Base-by-base conservation (phyloP, 2,888 invertebrate species). In the Cephus sareptanus region DNA sequence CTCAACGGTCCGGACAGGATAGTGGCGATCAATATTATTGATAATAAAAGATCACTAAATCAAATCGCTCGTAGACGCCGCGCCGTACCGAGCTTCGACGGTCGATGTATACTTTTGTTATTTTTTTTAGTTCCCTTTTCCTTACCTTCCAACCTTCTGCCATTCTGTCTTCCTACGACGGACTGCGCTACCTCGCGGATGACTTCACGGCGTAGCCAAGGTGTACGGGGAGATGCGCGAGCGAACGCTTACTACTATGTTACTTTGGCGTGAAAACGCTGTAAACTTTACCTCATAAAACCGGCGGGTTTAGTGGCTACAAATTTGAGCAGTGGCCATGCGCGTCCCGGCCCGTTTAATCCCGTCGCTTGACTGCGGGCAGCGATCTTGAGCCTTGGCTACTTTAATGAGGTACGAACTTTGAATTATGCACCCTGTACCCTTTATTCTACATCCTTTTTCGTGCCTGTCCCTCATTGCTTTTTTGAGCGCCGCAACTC, bases 401-500 rank as follows among this genome's bases (percentile, higher is more conserved):
- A 84, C 88, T 89, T 89, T 89, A 89, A 89, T 89, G 89, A 89
- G 88, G 86, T 87, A 87, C 88, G 86, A 87, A 89, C 84, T 89
- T 90, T 89, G 86, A 89, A 89, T 88, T 90, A 89, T 89, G 86
- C 86, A 87, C 84, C 86, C 84, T 84, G 83, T 40, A 35, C 76
- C 79, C 79, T 80, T 30, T 75, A 76, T 78, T 80, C 73, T 75
- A 56, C 78, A 76, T 78, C 71, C 68, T 73, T 77, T 37, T 75
- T 30, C 37, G 30, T 71, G 34, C 30, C 33, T 71, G 70, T 34
- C 76, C 35, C 76, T 76, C 76, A 35, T 68, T 75, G 40, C 12
- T 73, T 70, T 70, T 40, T n/a, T 70, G 34, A 35, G 56, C 71
- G 13, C 31, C 40, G 37, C 68, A 33, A 23, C 37, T 75, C 12